A percentile compares a stretch with the other conserved stretches of the same genome.
These are phyloP conservation scores for Toxotes lorentzi DNA, from an alignment of 2,797 vertebrate species.

Conservation along the genomic window DNA sequence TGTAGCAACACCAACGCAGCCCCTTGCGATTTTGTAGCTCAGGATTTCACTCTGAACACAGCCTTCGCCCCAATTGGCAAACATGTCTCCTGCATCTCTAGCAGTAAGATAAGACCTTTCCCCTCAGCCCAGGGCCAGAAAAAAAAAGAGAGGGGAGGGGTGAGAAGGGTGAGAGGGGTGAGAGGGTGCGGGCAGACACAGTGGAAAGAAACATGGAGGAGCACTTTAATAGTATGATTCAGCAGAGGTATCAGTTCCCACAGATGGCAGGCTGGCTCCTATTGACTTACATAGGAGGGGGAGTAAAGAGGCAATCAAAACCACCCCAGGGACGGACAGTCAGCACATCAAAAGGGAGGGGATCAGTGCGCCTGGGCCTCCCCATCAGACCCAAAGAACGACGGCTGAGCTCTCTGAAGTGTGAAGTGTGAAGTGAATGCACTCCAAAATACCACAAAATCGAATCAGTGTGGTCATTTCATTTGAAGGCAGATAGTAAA, in stretches of 20 bases:
- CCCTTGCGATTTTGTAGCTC: conserved; percentile 26
- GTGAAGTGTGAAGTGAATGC: conserved; percentile 38
- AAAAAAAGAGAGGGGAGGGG: conserved; percentile 3
- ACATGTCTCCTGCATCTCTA: conserved; percentile 47
- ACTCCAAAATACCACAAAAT: conserved; percentile 32
- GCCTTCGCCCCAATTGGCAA: conserved; percentile 69
- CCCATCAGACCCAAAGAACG: conserved; percentile 33
- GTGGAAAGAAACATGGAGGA: conserved; percentile 64
- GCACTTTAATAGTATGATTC: conserved; percentile 83
- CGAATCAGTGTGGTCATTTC: conserved; percentile 8
- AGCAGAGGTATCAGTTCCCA: conserved; percentile 82
- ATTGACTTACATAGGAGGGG: conserved; percentile 80
- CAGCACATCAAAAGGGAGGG: conserved; percentile 71
- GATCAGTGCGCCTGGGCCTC: conserved; percentile 49
- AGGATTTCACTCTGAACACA: conserved; percentile 59
- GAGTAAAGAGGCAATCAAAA: conserved; percentile 77
- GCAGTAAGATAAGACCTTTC: conserved; percentile 67
- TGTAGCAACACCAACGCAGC: neutral
- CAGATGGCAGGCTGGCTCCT: conserved; percentile 82
- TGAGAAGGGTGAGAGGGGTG: conserved; percentile 51
- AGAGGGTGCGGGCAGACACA: conserved; percentile 54
- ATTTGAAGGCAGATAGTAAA: conserved; percentile 10
- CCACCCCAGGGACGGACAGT: conserved; percentile 74
- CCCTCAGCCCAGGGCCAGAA: conserved; percentile 29
- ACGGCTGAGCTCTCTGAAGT: conserved; percentile 40